These are phyloP conservation scores for Megaceryle alcyon DNA, from an alignment of 2,797 vertebrate species.

Conservation along the genomic window DNA sequence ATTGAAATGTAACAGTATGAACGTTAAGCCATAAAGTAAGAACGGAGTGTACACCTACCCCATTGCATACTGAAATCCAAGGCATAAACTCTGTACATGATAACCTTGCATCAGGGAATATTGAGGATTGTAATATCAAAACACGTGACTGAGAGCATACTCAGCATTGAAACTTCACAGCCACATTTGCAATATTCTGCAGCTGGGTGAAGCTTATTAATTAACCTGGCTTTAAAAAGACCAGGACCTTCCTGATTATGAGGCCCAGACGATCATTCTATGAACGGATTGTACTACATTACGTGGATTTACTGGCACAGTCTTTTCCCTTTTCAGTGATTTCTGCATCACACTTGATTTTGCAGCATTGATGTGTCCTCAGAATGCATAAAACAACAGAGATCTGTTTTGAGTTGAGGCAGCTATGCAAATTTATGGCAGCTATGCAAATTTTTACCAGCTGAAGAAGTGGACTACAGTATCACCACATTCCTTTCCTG, in stretches of 20 bases:
- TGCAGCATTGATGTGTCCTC: background rate
- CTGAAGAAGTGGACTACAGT: slow-evolving; percentile 21
- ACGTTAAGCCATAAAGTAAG: background rate
- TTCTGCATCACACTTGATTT: background rate
- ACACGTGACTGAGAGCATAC: background rate
- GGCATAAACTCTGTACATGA: background rate
- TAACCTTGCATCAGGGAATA: background rate
- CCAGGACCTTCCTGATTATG: background rate
- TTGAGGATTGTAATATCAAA: background rate
- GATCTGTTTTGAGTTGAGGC: slow-evolving; percentile 16
- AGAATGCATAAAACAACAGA: background rate
- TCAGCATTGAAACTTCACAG: background rate
- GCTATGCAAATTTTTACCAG: slow-evolving; percentile 1
- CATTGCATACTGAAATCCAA: background rate
- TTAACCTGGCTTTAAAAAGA: background rate
- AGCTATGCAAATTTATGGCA: background rate
- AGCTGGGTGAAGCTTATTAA: background rate
- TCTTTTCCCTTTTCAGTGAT: background rate
- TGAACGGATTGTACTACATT: background rate
- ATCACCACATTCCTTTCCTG: slow-evolving; percentile 11
- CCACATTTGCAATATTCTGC: background rate
- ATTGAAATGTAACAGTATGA: background rate
- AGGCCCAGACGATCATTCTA: background rate
- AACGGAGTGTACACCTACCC: background rate
- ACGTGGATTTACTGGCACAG: background rate